Conservation (phyloP, 2,113 vertebrate species). For the Cryptoleucopteryx plumbea region DNA sequence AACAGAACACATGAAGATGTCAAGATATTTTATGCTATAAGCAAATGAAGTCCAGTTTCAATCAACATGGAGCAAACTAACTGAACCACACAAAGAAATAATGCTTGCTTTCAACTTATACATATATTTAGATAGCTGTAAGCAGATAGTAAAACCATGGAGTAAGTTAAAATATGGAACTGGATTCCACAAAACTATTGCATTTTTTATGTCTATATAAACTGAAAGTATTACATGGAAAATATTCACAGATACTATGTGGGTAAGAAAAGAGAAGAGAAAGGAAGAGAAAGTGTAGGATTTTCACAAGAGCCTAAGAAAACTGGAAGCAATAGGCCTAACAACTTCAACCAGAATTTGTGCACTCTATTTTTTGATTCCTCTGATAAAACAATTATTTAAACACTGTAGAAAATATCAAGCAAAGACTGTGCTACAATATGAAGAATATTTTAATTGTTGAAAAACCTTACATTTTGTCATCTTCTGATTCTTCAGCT, state of each 20-base stretch:
- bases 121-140: not conserved
- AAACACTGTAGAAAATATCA: not conserved
- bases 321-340: not conserved
- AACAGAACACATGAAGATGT: not conserved
- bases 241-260: not conserved
- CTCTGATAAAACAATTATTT: not conserved
- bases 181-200: not conserved
- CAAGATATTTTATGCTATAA: not conserved
- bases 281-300: not conserved
- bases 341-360: not conserved
- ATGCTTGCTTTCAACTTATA: not conserved
- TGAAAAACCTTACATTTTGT: slow-evolving; percentile 53
- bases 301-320: not conserved
- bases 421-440: not conserved
- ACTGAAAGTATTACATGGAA: not conserved
- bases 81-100: not conserved
- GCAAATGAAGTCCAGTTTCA: not conserved
- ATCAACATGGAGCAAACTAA: not conserved
- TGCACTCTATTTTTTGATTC: not conserved
- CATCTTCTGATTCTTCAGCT: slow-evolving; percentile 72
- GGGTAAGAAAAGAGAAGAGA: not conserved
- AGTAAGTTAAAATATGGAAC: too few species aligned
- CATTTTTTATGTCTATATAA: not conserved
- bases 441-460: not conserved
- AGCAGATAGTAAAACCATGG: not conserved